Base-by-base conservation (phyloP, 2,113 vertebrate species). In the Rhinoderma darwinii region DNA sequence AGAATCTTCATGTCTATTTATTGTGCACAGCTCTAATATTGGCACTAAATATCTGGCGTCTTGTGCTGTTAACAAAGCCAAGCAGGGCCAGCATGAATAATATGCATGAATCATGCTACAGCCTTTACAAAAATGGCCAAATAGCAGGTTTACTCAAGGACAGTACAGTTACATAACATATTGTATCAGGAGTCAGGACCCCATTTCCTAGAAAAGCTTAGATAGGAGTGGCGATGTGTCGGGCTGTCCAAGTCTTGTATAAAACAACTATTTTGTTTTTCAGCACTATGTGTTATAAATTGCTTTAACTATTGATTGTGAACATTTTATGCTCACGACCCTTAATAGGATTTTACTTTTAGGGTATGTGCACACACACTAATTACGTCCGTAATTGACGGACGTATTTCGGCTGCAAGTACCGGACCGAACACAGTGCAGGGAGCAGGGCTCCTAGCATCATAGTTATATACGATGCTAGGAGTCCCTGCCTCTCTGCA, bases 51-150 rank as follows among this genome's bases (percentile, higher is more conserved):
- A 61, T 44, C n/a, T 82, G 56, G 56, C 79, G 44, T 66, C 30
- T 82, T 82, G 79, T 82, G 18, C 15, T 66, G 39, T 66, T 63
- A 30, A 61, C 78, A 61, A 81, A n/a, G 35, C 54, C 10, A 30
- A 81, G 37, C 78, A 41, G 35, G 54, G 37, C 54, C 78, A 66
- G 79, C 32, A 82, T 82, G 56, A 82, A 82, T 82, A 63, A 82
- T 82, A 41, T 82, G 56, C 37, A 82, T 82, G 79, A 82, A 66
- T 82, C 79, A 82, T 82, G n/a, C 51, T 20, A 15, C 39, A 82
- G 79, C 79, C 56, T 66, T 82, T 82, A 56, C 79, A 82, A 82
- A n/a, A 82, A 82, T 27, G 56, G 79, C 41, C 59, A 82, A 43
- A 63, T 43, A 82, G 56, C 37, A 82, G 56, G 56, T 63, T 82